Evolutionary conservation across 2,113 vertebrate species (phyloP).

Genomic region (Periophthalmus modestus): DNA sequence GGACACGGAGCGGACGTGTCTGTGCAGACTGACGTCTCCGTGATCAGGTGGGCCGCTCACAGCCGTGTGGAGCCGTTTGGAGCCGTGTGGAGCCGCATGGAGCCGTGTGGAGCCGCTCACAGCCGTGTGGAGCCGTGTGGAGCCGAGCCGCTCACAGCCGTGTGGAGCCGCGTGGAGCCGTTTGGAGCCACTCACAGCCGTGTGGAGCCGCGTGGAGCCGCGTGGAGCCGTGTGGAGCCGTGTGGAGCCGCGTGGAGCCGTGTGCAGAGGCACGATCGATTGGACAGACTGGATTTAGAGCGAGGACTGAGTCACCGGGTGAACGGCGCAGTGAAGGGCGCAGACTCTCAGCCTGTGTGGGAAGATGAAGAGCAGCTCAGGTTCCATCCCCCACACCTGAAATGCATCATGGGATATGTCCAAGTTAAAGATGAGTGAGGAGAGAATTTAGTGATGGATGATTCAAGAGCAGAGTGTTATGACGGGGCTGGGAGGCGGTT

Average conservation of each 20-base stretch:
- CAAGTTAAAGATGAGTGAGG: background rate
- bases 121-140: no score
- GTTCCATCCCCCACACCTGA: conserved; percentile 8
- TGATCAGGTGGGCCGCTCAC: conserved; percentile 63
- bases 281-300: conserved; percentile 60
- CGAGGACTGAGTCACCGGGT: conserved; percentile 43
- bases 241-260: no score
- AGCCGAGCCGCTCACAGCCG: no score
- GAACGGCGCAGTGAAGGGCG: conserved; percentile 12
- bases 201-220: no score
- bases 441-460: background rate
- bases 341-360: conserved; percentile 13
- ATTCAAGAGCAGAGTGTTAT: background rate
- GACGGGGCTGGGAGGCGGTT: background rate
- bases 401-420: background rate
- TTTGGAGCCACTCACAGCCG: no score
- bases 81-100: no score
- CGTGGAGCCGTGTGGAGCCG: no score
- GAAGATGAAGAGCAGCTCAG: background rate
- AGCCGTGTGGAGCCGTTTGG: no score
- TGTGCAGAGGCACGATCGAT: conserved; percentile 70
- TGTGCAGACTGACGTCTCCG: conserved; percentile 40
- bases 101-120: no score
- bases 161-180: no score
- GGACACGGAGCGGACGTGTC: conserved; percentile 15